phyloP scores from a whole-genome alignment of 2,113 vertebrate genomes.

The Cryptoleucopteryx plumbea region DNA sequence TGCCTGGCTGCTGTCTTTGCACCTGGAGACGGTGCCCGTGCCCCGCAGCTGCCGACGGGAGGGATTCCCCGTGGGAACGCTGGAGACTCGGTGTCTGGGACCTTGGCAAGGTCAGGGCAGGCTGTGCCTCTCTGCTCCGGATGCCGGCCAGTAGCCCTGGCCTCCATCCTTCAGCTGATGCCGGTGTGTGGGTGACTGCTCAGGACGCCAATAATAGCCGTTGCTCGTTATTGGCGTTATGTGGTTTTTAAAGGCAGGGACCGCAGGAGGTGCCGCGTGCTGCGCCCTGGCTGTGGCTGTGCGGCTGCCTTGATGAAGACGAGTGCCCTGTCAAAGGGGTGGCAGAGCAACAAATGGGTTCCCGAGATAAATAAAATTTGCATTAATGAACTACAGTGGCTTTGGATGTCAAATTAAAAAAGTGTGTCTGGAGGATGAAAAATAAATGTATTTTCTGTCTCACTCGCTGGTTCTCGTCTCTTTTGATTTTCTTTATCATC shows the following conservation, averaged over 20 bases:
- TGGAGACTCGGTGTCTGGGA: not conserved
- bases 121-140: not conserved
- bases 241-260: not conserved
- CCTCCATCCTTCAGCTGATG: not conserved
- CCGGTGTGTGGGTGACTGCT: not conserved
- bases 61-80: not conserved
- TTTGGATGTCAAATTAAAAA: constrained; percentile 37
- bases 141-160: not conserved
- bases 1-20: constrained; percentile 22
- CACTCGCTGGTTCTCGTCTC: not conserved
- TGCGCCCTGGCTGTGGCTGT: not conserved
- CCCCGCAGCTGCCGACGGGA: not conserved
- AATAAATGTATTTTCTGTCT: not conserved
- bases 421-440: constrained; percentile 24
- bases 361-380: constrained; percentile 30
- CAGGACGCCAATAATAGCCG: not conserved
- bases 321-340: constrained; percentile 29
- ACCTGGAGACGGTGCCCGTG: not conserved
- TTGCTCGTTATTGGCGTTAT: not conserved
- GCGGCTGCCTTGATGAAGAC: constrained; percentile 17
- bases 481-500: constrained; percentile 43
- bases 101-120: not conserved
- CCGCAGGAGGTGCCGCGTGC: not conserved
- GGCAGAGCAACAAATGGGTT: constrained; percentile 33
- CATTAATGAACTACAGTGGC: constrained; percentile 26